Conservation (phyloP, 2,113 vertebrate species). For the Eulemur macaco region DNA sequence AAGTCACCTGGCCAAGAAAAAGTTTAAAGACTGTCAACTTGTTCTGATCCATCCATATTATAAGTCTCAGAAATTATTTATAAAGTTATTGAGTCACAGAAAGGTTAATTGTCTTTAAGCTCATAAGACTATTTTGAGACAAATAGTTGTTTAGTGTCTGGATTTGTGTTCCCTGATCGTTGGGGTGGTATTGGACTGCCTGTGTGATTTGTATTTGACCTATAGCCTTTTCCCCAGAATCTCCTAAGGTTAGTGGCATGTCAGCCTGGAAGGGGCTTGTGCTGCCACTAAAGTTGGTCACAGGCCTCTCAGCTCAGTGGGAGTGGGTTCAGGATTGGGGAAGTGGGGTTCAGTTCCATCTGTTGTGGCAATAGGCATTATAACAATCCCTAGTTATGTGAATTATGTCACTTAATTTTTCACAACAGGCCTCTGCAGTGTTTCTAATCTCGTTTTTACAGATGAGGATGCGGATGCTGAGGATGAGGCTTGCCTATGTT, state of each 20-base stretch:
- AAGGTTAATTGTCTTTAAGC: neutral
- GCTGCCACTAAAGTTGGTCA: neutral
- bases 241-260: neutral
- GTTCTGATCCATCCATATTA: neutral
- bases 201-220: neutral
- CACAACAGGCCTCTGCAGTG: neutral
- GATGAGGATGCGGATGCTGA: neutral
- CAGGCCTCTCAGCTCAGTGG: neutral
- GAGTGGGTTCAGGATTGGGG: neutral
- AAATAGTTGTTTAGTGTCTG: no score
- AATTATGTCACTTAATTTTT: neutral
- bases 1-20: neutral
- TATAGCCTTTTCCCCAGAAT: neutral
- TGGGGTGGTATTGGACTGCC: neutral
- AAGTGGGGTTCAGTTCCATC: neutral
- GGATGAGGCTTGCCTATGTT: fast-evolving
- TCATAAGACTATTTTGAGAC: neutral
- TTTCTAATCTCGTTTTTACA: neutral
- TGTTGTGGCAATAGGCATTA: fast-evolving
- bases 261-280: neutral
- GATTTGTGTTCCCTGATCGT: neutral
- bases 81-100: neutral
- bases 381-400: neutral
- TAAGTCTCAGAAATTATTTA: neutral
- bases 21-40: neutral